Conservation (phyloP, 2,888 invertebrate species). For the Ariolimax columbianus region DNA sequence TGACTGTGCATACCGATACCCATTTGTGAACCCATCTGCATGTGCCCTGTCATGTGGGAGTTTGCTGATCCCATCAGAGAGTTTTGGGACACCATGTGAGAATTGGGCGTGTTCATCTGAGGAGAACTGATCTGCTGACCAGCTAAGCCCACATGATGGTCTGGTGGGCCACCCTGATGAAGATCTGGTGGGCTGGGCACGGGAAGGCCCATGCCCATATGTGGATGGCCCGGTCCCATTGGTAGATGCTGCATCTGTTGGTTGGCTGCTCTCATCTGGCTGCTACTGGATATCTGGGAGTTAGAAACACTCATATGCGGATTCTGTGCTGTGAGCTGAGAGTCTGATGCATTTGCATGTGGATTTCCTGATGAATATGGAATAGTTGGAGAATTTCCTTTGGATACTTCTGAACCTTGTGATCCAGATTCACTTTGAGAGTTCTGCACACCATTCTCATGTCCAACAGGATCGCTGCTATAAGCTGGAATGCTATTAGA, state of each 20-base stretch:
- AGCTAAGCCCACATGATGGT: conserved; percentile 18
- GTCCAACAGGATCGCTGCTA: background rate
- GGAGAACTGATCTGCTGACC: conserved; percentile 46
- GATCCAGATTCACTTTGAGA: conserved; percentile 38
- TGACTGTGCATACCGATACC: conserved; percentile 22
- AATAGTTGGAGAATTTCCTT: conserved; percentile 37
- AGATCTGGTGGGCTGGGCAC: conserved; percentile 36
- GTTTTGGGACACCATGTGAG: conserved; percentile 40
- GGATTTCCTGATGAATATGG: conserved; percentile 39
- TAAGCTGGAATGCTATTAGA: conserved; percentile 35
- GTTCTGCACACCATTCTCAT: conserved; percentile 25
- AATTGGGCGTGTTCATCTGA: conserved; percentile 39
- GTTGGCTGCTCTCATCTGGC: conserved; percentile 6
- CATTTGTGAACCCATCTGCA: conserved; percentile 18
- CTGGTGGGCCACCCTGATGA: conserved; percentile 25
- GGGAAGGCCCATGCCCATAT: conserved; percentile 30
- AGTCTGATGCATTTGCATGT: conserved; percentile 24
- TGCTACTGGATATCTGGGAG: conserved; percentile 15
- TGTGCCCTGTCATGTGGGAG: conserved; percentile 40
- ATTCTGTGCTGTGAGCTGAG: conserved; percentile 8
- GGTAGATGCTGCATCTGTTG: conserved; percentile 7
- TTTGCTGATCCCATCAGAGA: conserved; percentile 42
- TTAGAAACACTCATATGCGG: conserved; percentile 17
- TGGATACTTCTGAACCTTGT: conserved; percentile 38
- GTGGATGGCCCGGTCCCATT: conserved; percentile 13